Evolutionary conservation across 1,140 invertebrate genomes (phyloP).

Genomic region (Ptiloglossa arizonensis): DNA sequence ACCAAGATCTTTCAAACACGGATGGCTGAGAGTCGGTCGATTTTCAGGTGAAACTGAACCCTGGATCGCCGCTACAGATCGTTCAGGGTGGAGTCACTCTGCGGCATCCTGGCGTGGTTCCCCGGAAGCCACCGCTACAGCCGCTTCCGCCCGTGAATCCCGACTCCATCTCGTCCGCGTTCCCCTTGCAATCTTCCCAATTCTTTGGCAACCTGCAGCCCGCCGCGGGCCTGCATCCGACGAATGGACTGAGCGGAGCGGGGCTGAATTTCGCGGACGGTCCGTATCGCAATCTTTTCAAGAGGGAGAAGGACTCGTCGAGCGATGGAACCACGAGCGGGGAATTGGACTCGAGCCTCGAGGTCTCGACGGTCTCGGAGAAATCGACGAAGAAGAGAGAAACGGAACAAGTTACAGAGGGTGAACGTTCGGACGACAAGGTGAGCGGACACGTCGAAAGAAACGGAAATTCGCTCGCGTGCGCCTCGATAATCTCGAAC

Average conservation of each 20-base stretch:
- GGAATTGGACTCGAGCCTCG: conserved; percentile 7
- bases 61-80: conserved; percentile 74
- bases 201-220: conserved; percentile 55
- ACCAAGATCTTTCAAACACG: too few species aligned
- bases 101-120: conserved; percentile 71
- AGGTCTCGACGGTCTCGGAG: background rate
- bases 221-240: background rate
- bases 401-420: background rate
- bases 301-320: conserved; percentile 61
- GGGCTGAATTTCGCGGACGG: conserved; percentile 18
- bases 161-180: conserved; percentile 46
- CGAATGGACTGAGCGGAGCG: background rate
- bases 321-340: conserved; percentile 47
- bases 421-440: conserved; percentile 19
- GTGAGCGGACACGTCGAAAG: conserved; percentile 4
- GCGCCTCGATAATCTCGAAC: background rate
- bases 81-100: conserved; percentile 75
- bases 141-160: conserved; percentile 72
- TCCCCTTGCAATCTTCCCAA: conserved; percentile 22
- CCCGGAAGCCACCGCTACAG: conserved; percentile 62
- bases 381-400: conserved; percentile 56
- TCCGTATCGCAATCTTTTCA: conserved; percentile 70
- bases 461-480: background rate
- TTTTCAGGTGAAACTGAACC: conserved; percentile 78
- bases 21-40: too few species aligned